Evolutionary conservation across 2,797 vertebrate genomes (phyloP).

Genomic region (Gorsachius magnificus): DNA sequence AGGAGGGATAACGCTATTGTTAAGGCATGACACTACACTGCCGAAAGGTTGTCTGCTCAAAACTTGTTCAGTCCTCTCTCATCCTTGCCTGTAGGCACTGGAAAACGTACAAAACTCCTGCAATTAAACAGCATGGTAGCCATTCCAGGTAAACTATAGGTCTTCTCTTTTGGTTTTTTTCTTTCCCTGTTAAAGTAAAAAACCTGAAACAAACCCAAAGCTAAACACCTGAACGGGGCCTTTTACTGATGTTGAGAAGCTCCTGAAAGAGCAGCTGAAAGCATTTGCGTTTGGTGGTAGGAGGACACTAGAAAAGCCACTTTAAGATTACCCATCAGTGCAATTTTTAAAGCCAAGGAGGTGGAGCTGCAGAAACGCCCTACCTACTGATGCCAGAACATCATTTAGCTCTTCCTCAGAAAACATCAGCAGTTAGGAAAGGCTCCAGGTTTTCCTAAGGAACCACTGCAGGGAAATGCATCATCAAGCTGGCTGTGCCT

Average conservation of each 20-base stretch:
- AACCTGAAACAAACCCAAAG: background rate
- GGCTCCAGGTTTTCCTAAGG: conserved; percentile 6
- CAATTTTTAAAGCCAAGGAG: background rate
- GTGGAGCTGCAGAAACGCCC: conserved; percentile 1
- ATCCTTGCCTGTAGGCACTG: background rate
- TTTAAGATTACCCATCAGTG: background rate
- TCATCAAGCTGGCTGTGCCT: background rate
- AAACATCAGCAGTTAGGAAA: background rate
- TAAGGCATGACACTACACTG: background rate
- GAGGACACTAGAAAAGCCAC: background rate
- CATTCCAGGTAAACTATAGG: background rate
- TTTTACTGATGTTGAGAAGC: background rate
- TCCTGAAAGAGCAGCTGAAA: background rate
- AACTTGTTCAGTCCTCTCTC: background rate
- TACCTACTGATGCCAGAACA: background rate
- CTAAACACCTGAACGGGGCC: background rate
- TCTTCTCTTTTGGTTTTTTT: background rate
- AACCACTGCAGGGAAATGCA: background rate
- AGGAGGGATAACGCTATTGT: background rate
- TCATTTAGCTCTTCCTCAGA: background rate
- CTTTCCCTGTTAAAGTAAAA: background rate
- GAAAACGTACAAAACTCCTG: background rate
- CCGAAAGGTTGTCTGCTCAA: background rate
- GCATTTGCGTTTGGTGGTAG: background rate
- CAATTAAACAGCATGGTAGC: background rate